A percentile compares a stretch with the other conserved stretches of the same genome.
phyloP scores from a whole-genome alignment of 2,797 vertebrate genomes.

The Agapornis canus region DNA sequence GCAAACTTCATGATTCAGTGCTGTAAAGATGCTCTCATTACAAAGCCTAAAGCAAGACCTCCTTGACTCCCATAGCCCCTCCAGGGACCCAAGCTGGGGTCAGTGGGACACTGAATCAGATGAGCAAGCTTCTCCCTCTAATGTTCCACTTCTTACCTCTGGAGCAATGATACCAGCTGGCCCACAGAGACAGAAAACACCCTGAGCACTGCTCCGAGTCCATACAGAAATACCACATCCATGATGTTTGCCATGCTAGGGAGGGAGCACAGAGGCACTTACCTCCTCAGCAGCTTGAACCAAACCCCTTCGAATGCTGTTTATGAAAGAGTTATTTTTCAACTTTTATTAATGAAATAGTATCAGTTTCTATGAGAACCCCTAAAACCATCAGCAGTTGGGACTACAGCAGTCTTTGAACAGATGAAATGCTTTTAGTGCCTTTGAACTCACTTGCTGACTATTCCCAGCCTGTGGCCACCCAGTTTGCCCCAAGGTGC shows the following conservation, averaged over 20 bases:
- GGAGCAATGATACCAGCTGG: fast-evolving
- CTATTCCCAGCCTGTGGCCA: constrained; percentile 44
- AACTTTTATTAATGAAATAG: background rate
- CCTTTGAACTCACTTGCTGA: background rate
- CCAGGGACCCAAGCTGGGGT: fast-evolving
- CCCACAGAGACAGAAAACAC: background rate
- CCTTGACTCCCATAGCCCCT: fast-evolving
- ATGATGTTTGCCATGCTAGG: background rate
- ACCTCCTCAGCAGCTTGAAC: background rate
- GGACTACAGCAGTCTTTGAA: background rate
- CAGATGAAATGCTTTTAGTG: constrained; percentile 11
- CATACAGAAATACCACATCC: background rate
- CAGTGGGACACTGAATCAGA: background rate
- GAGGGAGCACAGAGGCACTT: background rate
- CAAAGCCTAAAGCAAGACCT: background rate
- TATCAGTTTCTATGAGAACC: background rate
- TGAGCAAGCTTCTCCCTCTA: background rate
- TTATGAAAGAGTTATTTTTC: background rate
- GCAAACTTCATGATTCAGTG: background rate
- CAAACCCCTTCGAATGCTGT: background rate
- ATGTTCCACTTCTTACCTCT: background rate
- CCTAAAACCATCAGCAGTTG: background rate
- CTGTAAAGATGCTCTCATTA: background rate
- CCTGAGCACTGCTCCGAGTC: background rate
- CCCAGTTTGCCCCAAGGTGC: constrained; percentile 27